Evolutionary conservation across 2,113 vertebrate species (phyloP).

Genomic region (Sigmodon hispidus): DNA sequence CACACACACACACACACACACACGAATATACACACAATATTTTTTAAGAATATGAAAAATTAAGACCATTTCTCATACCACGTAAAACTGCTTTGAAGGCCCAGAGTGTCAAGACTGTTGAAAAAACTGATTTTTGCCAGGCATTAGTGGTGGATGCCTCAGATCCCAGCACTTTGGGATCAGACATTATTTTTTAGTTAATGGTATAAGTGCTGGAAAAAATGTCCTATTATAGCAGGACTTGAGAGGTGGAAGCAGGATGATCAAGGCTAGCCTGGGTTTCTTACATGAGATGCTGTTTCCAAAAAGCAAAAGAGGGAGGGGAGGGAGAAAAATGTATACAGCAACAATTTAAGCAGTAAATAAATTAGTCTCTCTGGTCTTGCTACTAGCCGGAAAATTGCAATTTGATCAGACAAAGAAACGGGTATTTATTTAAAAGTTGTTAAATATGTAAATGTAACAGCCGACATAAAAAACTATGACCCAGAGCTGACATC

Average conservation of each 20-base stretch:
- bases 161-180: background rate
- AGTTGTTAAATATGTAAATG: slow-evolving; percentile 8
- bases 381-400: slow-evolving; percentile 43
- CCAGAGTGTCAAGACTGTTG: background rate
- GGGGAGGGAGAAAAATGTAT: background rate
- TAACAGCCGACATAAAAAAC: too few species aligned
- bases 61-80: slow-evolving; percentile 5
- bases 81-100: background rate
- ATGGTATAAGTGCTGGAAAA: background rate
- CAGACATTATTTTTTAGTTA: background rate
- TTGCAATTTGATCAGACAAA: background rate
- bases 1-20: background rate
- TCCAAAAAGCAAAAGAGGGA: background rate
- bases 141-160: background rate
- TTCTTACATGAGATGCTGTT: background rate
- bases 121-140: background rate
- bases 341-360: background rate
- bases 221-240: background rate
- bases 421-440: slow-evolving; percentile 17
- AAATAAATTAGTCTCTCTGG: background rate
- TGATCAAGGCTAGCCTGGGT: background rate
- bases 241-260: background rate
- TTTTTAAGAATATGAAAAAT: slow-evolving; percentile 6
- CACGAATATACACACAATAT: background rate
- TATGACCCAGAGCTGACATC: background rate